Evolutionary conservation across 2,888 invertebrate species (phyloP).

Genomic region (Dolomedes plantarius): DNA sequence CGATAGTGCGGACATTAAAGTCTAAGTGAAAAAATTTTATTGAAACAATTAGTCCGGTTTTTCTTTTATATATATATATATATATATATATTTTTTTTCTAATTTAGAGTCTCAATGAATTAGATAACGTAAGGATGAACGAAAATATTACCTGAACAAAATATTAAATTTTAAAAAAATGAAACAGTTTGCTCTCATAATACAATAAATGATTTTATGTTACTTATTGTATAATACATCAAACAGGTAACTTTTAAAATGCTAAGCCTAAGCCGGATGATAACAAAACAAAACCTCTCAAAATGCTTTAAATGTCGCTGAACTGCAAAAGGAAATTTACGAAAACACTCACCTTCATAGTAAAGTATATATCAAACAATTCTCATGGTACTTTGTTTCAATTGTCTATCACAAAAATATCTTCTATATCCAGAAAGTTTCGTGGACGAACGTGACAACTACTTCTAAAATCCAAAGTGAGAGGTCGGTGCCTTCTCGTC

Average conservation of each 20-base stretch:
- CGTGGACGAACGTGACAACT: background rate
- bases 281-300: background rate
- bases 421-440: background rate
- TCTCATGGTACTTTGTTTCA: background rate
- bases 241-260: background rate
- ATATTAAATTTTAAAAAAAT: no score
- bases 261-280: conserved; percentile 1
- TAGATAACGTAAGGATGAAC: no score
- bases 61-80: no score
- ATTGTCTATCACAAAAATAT: background rate
- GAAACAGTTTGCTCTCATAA: no score
- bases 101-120: no score
- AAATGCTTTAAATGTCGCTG: conserved; percentile 47
- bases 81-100: no score
- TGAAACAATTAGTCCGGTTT: no score
- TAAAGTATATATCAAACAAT: background rate
- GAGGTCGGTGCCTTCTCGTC: conserved; percentile 65
- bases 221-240: no score
- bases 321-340: background rate
- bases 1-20: no score
- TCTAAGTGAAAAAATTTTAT: no score
- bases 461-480: conserved; percentile 42
- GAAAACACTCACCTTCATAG: conserved; percentile 18
- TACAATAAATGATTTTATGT: no score
- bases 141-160: no score